A percentile compares a stretch with the other conserved stretches of the same genome.
Conservation (phyloP, 2,113 vertebrate species). For the Mola mola region DNA sequence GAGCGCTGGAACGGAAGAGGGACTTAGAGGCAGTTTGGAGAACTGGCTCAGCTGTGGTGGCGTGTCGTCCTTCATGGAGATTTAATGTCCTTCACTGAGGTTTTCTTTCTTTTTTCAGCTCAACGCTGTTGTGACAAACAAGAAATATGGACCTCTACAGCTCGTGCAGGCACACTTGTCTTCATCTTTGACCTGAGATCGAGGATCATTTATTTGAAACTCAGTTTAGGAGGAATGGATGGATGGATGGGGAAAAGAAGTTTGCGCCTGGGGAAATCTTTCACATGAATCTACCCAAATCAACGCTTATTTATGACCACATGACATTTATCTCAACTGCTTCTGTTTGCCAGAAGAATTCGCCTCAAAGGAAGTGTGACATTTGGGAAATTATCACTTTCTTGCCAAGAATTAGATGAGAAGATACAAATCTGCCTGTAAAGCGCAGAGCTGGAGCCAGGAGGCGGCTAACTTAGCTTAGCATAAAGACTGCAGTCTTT, state of each 20-base stretch:
- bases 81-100: slow-evolving; percentile 53
- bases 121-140: slow-evolving; percentile 32
- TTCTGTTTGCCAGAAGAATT: not conserved
- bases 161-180: not conserved
- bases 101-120: slow-evolving; percentile 12
- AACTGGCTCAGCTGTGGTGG: slow-evolving; percentile 8
- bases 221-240: not conserved
- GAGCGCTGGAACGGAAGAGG: slow-evolving; percentile 32
- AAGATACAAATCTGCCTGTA: not conserved
- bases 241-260: not conserved
- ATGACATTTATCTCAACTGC: not conserved
- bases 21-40: slow-evolving; percentile 48
- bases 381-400: not conserved
- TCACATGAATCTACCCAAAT: not conserved
- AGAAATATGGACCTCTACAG: slow-evolving; percentile 2
- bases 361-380: not conserved
- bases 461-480: not conserved
- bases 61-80: slow-evolving; percentile 47
- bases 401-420: not conserved
- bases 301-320: not conserved
- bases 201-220: not conserved
- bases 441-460: not conserved
- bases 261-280: not conserved
- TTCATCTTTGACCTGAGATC: slow-evolving; percentile 6
- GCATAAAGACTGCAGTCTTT: not conserved